These are phyloP conservation scores for Datnioides undecimradiatus DNA, from an alignment of 2,113 vertebrate genomes.

Conservation along the genomic window DNA sequence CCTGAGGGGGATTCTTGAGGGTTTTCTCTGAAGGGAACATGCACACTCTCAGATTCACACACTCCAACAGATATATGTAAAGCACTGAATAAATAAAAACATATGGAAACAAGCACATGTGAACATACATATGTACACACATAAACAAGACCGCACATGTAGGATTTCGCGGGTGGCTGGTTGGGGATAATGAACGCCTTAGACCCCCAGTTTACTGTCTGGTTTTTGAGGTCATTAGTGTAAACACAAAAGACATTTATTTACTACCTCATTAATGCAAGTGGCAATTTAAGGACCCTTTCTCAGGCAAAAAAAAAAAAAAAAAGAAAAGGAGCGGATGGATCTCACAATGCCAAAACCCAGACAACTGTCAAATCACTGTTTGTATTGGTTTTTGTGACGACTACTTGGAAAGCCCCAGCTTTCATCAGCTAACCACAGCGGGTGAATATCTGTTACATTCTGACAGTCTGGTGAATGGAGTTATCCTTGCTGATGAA, in stretches of 20 bases:
- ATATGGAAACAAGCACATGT: conserved; percentile 31
- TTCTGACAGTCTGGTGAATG: conserved; percentile 22
- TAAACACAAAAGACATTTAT: conserved; percentile 74
- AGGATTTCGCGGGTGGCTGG: conserved; percentile 73
- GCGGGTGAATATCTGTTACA: conserved; percentile 49
- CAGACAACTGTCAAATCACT: conserved; percentile 71
- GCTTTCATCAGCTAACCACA: conserved; percentile 73
- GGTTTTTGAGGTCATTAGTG: conserved; percentile 74
- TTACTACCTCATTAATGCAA: conserved; percentile 78
- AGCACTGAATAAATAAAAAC: conserved; percentile 53
- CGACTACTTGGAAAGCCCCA: conserved; percentile 71
- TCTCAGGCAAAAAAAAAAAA: conserved; percentile 32
- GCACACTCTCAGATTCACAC: conserved; percentile 27
- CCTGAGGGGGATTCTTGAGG: conserved; percentile 66
- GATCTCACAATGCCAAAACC: conserved; percentile 43
- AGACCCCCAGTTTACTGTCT: conserved; percentile 60
- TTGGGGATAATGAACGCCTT: conserved; percentile 67
- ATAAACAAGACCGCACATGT: conserved; percentile 71
- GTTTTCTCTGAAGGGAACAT: conserved; percentile 54
- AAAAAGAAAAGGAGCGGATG: conserved; percentile 10
- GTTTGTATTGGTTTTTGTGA: conserved; percentile 67
- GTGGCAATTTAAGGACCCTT: conserved; percentile 65
- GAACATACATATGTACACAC: conserved; percentile 23
- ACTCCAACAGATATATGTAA: conserved; percentile 23
- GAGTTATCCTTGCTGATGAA: conserved; percentile 37